Percentiles rank a stretch among this genome's conserved stretches.
Conservation (phyloP, 2,888 invertebrate genomes). For the Oscheius sp. region DNA sequence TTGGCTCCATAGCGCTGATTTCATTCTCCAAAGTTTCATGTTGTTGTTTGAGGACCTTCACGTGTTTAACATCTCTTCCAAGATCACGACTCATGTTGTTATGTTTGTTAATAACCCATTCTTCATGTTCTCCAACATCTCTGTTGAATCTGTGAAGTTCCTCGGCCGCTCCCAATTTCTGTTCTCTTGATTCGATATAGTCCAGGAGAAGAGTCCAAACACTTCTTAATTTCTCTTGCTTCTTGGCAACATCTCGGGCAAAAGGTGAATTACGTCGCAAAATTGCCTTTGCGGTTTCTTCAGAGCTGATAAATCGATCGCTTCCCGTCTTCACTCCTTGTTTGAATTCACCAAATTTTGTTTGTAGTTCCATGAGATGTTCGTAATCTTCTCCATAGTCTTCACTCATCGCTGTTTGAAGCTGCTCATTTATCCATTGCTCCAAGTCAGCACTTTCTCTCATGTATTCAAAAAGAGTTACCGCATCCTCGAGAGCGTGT, state of each 20-base stretch:
- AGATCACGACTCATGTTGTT: slow-evolving; percentile 83
- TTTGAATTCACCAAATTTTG: slow-evolving; percentile 91
- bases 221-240: slow-evolving; percentile 66
- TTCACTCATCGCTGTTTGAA: slow-evolving; percentile 86
- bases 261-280: slow-evolving; percentile 82
- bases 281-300: slow-evolving; percentile 85
- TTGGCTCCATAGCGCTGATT: slow-evolving; percentile 86
- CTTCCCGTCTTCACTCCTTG: slow-evolving; percentile 88
- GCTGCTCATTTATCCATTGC: slow-evolving; percentile 89
- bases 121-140: slow-evolving; percentile 71
- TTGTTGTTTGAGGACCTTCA: slow-evolving; percentile 81
- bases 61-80: slow-evolving; percentile 81
- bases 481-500: slow-evolving; percentile 83
- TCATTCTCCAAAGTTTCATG: slow-evolving; percentile 95
- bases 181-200: slow-evolving; percentile 85
- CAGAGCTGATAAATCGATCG: slow-evolving; percentile 88
- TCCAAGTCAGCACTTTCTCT: slow-evolving; percentile 81
- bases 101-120: slow-evolving; percentile 79
- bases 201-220: slow-evolving; percentile 87
- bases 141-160: slow-evolving; percentile 97
- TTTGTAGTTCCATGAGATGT: slow-evolving; percentile 78
- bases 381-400: slow-evolving; percentile 89
- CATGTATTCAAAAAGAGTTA: slow-evolving; percentile 89
- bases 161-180: slow-evolving; percentile 89
- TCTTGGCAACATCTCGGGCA: slow-evolving; percentile 83